These are phyloP conservation scores for Pseudopipra pipra DNA, from an alignment of 2,113 vertebrate genomes.

Conservation along the genomic window DNA sequence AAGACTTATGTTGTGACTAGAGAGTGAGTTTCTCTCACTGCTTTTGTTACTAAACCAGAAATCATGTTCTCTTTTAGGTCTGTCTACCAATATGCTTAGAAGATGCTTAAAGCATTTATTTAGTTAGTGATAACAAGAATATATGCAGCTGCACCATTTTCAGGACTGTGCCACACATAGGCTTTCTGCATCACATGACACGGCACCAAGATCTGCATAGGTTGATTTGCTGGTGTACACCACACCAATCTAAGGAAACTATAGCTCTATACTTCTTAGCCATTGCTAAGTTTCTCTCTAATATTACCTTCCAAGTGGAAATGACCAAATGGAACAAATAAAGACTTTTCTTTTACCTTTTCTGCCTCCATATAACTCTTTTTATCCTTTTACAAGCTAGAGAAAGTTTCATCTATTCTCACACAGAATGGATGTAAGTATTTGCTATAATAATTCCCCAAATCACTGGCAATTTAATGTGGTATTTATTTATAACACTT, in stretches of 20 bases:
- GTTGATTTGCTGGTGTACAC: too few relatives aligned
- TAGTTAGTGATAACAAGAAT: not conserved
- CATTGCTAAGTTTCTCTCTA: not conserved
- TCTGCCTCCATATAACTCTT: not conserved
- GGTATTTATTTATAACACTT: not conserved
- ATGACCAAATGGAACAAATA: not conserved
- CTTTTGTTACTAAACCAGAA: not conserved
- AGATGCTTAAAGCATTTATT: not conserved
- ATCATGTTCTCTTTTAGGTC: not conserved
- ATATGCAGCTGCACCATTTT: not conserved
- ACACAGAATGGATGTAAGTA: rapidly evolving
- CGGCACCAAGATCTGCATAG: not conserved
- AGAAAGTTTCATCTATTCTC: not conserved
- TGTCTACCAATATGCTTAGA: not conserved
- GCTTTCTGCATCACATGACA: not conserved
- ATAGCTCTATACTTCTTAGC: not conserved
- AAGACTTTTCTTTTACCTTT: not conserved
- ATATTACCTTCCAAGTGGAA: not conserved
- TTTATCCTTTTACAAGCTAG: not conserved
- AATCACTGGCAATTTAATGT: not conserved
- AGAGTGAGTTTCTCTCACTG: not conserved
- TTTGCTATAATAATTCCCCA: not conserved
- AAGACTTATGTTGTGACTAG: not conserved
- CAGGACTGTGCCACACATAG: rapidly evolving
- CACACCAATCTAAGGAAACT: not conserved